Evolutionary conservation across 1,140 invertebrate genomes (phyloP).

Genomic region (Coenobita brevimanus): DNA sequence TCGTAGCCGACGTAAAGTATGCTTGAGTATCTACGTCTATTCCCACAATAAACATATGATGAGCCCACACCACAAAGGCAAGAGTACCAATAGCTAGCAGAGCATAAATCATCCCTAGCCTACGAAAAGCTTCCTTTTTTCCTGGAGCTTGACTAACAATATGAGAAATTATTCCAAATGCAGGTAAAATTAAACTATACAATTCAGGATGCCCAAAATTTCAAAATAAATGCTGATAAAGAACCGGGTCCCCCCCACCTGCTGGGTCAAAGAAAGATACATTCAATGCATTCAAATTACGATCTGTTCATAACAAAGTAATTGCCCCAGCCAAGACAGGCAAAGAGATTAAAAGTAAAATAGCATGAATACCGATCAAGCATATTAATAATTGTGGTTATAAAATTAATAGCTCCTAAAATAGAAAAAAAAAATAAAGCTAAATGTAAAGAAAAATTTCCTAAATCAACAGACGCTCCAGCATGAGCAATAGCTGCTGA

Average conservation of each 20-base stretch:
- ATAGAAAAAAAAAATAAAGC: not conserved
- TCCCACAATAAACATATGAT: conserved; percentile 83
- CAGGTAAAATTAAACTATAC: conserved; percentile 70
- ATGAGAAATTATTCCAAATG: conserved; percentile 80
- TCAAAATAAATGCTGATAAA: too few species aligned
- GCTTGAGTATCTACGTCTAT: conserved; percentile 83
- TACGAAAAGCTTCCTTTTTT: conserved; percentile 79
- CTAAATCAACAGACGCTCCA: too few species aligned
- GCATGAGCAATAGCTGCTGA: too few species aligned
- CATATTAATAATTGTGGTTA: conserved; percentile 13
- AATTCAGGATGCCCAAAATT: too few species aligned
- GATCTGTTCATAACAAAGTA: conserved; percentile 81
- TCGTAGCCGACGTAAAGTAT: conserved; percentile 83
- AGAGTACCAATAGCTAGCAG: conserved; percentile 75
- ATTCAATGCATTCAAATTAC: conserved; percentile 76
- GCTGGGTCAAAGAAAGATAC: conserved; percentile 76
- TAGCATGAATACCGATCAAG: conserved; percentile 77
- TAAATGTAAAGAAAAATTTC: conserved; percentile 9
- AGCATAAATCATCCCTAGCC: conserved; percentile 77
- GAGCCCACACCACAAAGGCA: conserved; percentile 80
- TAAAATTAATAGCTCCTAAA: conserved; percentile 8
- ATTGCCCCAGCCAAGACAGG: conserved; percentile 82
- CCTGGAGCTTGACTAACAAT: conserved; percentile 78
- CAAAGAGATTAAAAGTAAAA: conserved; percentile 80
- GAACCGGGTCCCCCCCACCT: conserved; percentile 74